A percentile compares a stretch with the other conserved stretches of the same genome.
phyloP scores from a whole-genome alignment of 2,113 vertebrate genomes.

The Felis chaus region DNA sequence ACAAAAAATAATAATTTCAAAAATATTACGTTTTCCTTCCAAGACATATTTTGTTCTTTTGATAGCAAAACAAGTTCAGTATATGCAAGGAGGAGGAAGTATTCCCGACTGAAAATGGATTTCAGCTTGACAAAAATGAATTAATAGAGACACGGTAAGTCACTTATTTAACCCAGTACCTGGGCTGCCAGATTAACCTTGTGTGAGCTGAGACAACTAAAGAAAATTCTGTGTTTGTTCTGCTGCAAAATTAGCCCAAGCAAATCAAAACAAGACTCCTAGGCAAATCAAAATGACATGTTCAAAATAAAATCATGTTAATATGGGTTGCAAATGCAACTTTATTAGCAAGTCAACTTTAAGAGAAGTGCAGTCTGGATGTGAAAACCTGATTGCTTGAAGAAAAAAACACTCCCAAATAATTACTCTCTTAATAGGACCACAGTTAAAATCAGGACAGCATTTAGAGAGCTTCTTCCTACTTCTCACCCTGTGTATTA shows the following conservation, averaged over 20 bases:
- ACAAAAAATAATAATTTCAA: background rate
- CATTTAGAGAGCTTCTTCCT: slow-evolving; percentile 40
- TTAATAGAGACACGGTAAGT: slow-evolving; percentile 52
- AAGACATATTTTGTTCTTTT: slow-evolving; percentile 53
- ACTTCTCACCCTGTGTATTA: slow-evolving; percentile 58
- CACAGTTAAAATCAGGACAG: slow-evolving; percentile 55
- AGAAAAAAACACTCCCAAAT: background rate
- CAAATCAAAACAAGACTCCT: slow-evolving; percentile 62
- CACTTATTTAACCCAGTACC: slow-evolving; percentile 56
- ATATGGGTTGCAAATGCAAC: slow-evolving; percentile 49
- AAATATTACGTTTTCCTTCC: slow-evolving; percentile 48
- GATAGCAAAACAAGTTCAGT: slow-evolving; percentile 45
- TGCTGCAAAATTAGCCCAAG: slow-evolving; percentile 45
- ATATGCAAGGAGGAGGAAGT: slow-evolving; percentile 54
- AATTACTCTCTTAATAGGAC: background rate
- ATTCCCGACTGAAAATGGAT: slow-evolving; percentile 58
- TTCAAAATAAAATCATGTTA: slow-evolving; percentile 72
- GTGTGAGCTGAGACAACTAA: background rate
- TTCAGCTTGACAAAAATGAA: slow-evolving; percentile 64
- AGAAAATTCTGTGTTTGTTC: slow-evolving; percentile 42
- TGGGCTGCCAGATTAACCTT: slow-evolving; percentile 51
- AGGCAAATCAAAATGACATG: slow-evolving; percentile 73
- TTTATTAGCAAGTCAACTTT: slow-evolving; percentile 73
- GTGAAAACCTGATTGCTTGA: slow-evolving; percentile 38
- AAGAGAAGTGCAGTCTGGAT: slow-evolving; percentile 53